A percentile compares a stretch with the other conserved stretches of the same genome.
phyloP scores from a whole-genome alignment of 2,113 vertebrate species.

The Tetraodon nigroviridis region DNA sequence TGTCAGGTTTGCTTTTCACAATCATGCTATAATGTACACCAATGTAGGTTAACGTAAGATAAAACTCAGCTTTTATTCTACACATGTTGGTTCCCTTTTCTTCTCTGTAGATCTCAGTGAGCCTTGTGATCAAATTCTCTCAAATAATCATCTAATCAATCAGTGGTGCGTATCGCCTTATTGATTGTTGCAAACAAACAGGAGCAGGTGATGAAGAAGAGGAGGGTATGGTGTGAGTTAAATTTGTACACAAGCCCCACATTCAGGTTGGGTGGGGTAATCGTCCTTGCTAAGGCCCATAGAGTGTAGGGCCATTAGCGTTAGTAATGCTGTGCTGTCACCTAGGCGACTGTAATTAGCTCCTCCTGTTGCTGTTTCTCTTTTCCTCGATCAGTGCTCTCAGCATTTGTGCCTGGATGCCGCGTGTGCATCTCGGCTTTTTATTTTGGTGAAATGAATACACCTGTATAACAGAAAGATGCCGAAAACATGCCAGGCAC shows the following conservation, averaged over 20 bases:
- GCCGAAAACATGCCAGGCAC: too few species aligned
- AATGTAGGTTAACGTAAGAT: too few species aligned
- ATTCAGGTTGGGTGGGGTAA: constrained; percentile 40
- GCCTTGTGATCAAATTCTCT: too few species aligned
- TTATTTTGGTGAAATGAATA: not conserved
- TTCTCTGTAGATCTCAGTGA: too few species aligned
- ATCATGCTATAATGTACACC: too few species aligned
- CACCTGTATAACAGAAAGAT: too few species aligned
- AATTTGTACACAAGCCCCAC: constrained; percentile 20
- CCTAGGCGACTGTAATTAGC: constrained; percentile 61
- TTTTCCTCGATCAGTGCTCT: constrained; percentile 38
- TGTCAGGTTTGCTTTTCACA: too few species aligned
- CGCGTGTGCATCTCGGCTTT: constrained; percentile 10
- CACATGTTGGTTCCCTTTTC: too few species aligned
- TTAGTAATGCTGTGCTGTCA: constrained; percentile 71
- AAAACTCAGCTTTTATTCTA: too few species aligned
- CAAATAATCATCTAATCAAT: too few species aligned
- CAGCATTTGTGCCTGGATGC: constrained; percentile 9
- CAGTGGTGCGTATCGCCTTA: constrained; percentile 18
- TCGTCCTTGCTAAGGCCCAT: constrained; percentile 67
- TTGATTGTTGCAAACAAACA: constrained; percentile 26
- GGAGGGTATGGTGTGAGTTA: constrained; percentile 34
- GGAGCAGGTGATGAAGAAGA: not conserved
- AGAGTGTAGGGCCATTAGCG: constrained; percentile 69
- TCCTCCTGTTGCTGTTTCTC: constrained; percentile 45